phyloP scores from a whole-genome alignment of 2,113 vertebrate genomes.

The Sceloporus tristichus region DNA sequence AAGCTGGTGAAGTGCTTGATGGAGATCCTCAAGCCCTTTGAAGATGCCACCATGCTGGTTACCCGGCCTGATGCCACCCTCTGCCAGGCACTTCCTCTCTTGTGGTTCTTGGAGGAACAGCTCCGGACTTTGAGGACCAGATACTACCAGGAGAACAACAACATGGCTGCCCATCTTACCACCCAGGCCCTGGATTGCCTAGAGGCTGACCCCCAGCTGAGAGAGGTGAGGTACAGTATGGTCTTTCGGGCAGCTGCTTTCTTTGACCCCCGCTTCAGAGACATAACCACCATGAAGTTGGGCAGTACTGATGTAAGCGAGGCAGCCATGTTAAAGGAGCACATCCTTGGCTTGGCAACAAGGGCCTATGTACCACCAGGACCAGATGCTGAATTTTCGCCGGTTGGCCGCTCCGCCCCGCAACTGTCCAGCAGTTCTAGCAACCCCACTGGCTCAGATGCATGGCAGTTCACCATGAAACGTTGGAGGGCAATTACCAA shows the following conservation, averaged over 20 bases:
- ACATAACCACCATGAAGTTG: constrained; percentile 40
- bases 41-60: not conserved
- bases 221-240: not conserved
- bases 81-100: constrained; percentile 20
- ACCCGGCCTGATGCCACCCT: not conserved
- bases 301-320: not conserved
- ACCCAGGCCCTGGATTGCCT: constrained; percentile 18
- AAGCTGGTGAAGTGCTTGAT: constrained; percentile 32
- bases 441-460: not conserved
- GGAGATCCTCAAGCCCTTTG: constrained; percentile 39
- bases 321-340: not conserved
- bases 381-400: not conserved
- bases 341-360: constrained; percentile 2
- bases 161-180: not conserved
- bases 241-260: constrained; percentile 9
- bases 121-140: constrained; percentile 11
- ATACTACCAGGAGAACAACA: constrained; percentile 23
- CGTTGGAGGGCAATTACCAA: constrained; percentile 30
- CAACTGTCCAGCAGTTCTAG: not conserved
- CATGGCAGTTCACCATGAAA: constrained; percentile 35
- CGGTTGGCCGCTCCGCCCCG: not conserved
- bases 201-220: not conserved
- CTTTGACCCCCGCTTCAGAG: constrained; percentile 38
- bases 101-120: constrained; percentile 37
- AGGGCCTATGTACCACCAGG: constrained; percentile 25